Conservation (phyloP, 2,888 invertebrate genomes). For the Coleophora flavipennella region DNA sequence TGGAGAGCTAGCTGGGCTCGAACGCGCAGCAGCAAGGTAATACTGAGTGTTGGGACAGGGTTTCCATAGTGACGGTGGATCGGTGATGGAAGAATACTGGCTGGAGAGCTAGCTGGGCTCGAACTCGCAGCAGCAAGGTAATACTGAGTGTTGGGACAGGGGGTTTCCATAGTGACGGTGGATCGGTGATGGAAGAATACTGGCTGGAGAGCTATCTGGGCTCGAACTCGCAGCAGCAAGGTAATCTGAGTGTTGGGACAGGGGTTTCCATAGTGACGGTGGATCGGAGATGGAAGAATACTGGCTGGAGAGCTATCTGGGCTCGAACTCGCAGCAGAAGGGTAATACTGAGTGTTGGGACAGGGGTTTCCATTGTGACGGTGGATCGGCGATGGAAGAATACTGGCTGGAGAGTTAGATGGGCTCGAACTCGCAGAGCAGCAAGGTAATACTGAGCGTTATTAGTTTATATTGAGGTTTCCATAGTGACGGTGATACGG, state of each 20-base stretch:
- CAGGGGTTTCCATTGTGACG: too few relatives aligned
- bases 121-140: slow-evolving; percentile 75
- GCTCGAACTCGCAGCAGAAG: slow-evolving; percentile 77
- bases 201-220: slow-evolving; percentile 80
- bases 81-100: slow-evolving; percentile 98
- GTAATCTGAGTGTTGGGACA: too few relatives aligned
- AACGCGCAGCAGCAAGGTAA: slow-evolving; percentile 74
- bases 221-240: slow-evolving; percentile 77
- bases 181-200: slow-evolving; percentile 94
- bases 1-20: slow-evolving; percentile 75
- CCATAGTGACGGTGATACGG: slow-evolving; percentile 96
- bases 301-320: slow-evolving; percentile 81
- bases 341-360: too few relatives aligned
- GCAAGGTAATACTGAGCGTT: slow-evolving; percentile 56
- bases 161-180: slow-evolving; percentile 95
- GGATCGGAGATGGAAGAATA: slow-evolving; percentile 78
- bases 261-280: slow-evolving; percentile 97
- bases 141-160: too few relatives aligned
- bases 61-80: slow-evolving; percentile 96
- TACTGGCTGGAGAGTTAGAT: slow-evolving; percentile 86
- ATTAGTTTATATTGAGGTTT: too few relatives aligned
- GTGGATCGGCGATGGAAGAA: slow-evolving; percentile 96
- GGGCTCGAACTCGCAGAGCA: slow-evolving; percentile 76
- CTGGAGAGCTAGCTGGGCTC: slow-evolving; percentile 76
- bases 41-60: too few relatives aligned